phyloP scores from a whole-genome alignment of 2,797 vertebrate genomes.

The Sebastes diploproa region DNA sequence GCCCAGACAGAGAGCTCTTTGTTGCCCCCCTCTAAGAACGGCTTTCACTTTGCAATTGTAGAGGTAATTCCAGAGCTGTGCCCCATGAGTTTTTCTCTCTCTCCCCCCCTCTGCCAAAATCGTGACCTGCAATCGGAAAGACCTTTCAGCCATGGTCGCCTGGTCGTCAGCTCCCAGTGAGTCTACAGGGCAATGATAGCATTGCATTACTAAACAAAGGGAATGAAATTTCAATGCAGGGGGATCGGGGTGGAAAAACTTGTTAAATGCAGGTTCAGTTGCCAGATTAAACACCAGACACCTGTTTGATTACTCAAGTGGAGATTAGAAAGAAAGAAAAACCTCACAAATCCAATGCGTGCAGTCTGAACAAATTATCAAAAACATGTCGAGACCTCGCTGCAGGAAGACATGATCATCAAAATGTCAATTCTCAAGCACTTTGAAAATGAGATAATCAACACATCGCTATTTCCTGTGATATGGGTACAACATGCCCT shows the following conservation, averaged over 20 bases:
- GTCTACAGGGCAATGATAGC: conserved; percentile 17
- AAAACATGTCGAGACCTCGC: conserved; percentile 1
- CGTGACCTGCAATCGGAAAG: conserved; percentile 69
- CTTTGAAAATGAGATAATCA: conserved; percentile 26
- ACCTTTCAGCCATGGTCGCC: conserved; percentile 49
- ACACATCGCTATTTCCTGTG: conserved; percentile 12
- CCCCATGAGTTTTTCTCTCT: conserved; percentile 27
- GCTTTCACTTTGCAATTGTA: conserved; percentile 77
- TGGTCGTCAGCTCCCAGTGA: conserved; percentile 31
- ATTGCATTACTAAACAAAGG: conserved; percentile 38
- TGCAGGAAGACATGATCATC: background rate
- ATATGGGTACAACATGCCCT: conserved; percentile 6
- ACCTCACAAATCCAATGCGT: conserved; percentile 13
- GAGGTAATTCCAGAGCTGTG: conserved; percentile 72
- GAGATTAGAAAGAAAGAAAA: conserved; percentile 28
- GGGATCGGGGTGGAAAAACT: conserved; percentile 14
- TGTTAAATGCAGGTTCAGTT: conserved; percentile 50
- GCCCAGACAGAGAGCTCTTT: conserved; percentile 80
- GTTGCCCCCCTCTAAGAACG: conserved; percentile 74
- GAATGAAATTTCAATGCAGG: conserved; percentile 21
- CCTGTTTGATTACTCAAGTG: conserved; percentile 57
- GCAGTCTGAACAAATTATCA: conserved; percentile 21
- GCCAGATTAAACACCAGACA: conserved; percentile 60
- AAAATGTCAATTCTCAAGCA: conserved; percentile 6
- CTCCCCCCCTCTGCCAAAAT: conserved; percentile 30